These are phyloP conservation scores for Selene dorsalis DNA, from an alignment of 2,797 vertebrate species.

Conservation along the genomic window DNA sequence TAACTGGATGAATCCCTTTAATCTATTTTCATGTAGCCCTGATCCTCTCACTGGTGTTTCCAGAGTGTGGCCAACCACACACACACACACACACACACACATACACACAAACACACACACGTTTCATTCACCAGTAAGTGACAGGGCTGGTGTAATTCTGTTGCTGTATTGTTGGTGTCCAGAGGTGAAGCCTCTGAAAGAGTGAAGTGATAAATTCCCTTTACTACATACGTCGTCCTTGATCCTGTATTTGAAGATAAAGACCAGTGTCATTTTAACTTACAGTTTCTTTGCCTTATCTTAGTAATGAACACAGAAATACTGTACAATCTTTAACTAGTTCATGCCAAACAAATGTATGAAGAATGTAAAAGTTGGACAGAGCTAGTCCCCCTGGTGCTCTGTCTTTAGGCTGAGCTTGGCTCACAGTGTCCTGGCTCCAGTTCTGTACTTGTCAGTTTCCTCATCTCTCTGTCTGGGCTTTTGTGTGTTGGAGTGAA, in stretches of 20 bases:
- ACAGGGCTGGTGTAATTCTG: constrained; percentile 36
- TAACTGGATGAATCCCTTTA: constrained; percentile 83
- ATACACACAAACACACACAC: constrained; percentile 18
- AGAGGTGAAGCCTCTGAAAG: constrained; percentile 10
- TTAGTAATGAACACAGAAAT: background rate
- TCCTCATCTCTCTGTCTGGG: too few relatives aligned
- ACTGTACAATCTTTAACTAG: too few relatives aligned
- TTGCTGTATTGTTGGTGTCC: constrained; percentile 27
- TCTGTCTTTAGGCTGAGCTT: background rate
- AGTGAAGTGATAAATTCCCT: constrained; percentile 23
- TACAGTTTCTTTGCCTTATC: background rate
- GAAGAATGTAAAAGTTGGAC: too few relatives aligned
- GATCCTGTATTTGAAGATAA: constrained; percentile 15
- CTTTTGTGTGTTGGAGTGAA: too few relatives aligned
- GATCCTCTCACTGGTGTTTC: constrained; percentile 71
- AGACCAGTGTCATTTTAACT: background rate
- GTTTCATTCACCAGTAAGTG: constrained; percentile 37
- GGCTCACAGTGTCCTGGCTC: background rate
- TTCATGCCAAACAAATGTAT: background rate
- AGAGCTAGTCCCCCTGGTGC: too few relatives aligned
- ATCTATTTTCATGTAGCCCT: constrained; percentile 81
- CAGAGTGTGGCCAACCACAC: constrained; percentile 43
- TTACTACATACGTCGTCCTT: constrained; percentile 25
- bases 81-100: constrained; percentile 9
- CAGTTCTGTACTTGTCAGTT: too few relatives aligned